Evolutionary conservation across 1,140 invertebrate genomes (phyloP), one percentile per base, ranked within the genome.

Genomic region (Gerris buenoi): DNA sequence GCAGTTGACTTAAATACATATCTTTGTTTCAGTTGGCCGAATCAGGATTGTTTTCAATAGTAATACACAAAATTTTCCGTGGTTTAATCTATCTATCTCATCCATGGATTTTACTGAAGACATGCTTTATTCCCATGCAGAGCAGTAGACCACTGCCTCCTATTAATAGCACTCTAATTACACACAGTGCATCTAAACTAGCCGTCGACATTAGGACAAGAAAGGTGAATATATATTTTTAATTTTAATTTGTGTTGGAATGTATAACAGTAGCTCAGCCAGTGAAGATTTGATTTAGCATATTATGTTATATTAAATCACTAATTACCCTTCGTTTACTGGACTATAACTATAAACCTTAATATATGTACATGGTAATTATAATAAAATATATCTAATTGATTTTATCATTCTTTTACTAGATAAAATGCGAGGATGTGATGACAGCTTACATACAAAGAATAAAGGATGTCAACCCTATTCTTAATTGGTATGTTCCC

Each of bases 401-500:
- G 46, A 56, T 56, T 56, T 27, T 26, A 27, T 65, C 14, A 22
- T 63, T 29, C 57, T 56, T 70, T 74, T 75, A 18, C 72, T n/a
- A 84, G 82, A 72, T 84, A 22, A 81, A 76, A 69, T 79, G 81
- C 73, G 81, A 82, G 72, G 79, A 83, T 71, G 83, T 88, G 1
- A 81, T 88, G 0, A 73, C 75, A 68, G 81, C 84, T 0, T 88
- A 84, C 67, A 84, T 88, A 23, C 75, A 77, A 18, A 78, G 88
- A 65, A 87, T 87, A 67, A 73, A 77, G 28, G 79, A 84, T 70
- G 84, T 89, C 0, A 86, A 89, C 77, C 82, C 83, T 1, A 72
- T 83, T n/a, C 70, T 89, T 25, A 89, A 89, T 76, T 84, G 84
- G 67, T 68, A 56, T 28, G 57, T 66, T 13, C 3, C 22, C 25